Percentiles rank a stretch among this genome's conserved stretches.
Conservation (phyloP, 2,888 invertebrate species). For the Parascotia fuliginaria region DNA sequence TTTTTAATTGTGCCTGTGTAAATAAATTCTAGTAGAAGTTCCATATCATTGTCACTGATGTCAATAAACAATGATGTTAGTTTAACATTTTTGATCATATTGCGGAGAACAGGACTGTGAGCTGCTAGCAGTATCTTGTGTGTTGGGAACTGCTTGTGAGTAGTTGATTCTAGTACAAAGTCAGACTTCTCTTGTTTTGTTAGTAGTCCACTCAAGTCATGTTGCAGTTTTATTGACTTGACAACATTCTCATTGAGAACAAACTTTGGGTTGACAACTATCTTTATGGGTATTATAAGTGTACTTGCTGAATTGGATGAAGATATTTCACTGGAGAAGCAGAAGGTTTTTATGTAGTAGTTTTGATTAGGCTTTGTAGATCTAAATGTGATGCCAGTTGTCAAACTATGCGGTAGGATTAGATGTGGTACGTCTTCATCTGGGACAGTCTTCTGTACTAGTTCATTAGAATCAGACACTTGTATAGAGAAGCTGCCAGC, state of each 20-base stretch:
- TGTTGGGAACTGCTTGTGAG: conserved; percentile 54
- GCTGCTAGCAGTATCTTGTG: conserved; percentile 70
- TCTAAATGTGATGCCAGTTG: conserved; percentile 50
- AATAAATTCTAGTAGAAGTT: conserved; percentile 65
- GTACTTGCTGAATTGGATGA: conserved; percentile 35
- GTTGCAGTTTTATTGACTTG: conserved; percentile 61
- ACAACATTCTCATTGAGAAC: conserved; percentile 52
- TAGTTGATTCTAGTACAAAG: conserved; percentile 58
- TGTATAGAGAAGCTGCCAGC: conserved; percentile 57
- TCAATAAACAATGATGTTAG: conserved; percentile 50
- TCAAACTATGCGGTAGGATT: conserved; percentile 37
- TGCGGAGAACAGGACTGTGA: conserved; percentile 63
- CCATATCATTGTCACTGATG: conserved; percentile 61
- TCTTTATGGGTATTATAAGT: conserved; percentile 63
- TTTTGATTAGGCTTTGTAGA: conserved; percentile 54
- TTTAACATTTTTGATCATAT: conserved; percentile 52
- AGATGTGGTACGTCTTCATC: conserved; percentile 31
- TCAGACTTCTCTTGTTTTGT: conserved; percentile 60
- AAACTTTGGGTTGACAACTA: conserved; percentile 52
- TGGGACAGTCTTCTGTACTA: conserved; percentile 25
- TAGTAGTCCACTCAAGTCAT: conserved; percentile 55
- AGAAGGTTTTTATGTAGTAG: conserved; percentile 63
- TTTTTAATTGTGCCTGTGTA: conserved; percentile 68
- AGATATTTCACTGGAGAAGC: conserved; percentile 50
- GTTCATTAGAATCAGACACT: conserved; percentile 51